phyloP scores from a whole-genome alignment of 2,113 vertebrate genomes.

The Mobula hypostoma region DNA sequence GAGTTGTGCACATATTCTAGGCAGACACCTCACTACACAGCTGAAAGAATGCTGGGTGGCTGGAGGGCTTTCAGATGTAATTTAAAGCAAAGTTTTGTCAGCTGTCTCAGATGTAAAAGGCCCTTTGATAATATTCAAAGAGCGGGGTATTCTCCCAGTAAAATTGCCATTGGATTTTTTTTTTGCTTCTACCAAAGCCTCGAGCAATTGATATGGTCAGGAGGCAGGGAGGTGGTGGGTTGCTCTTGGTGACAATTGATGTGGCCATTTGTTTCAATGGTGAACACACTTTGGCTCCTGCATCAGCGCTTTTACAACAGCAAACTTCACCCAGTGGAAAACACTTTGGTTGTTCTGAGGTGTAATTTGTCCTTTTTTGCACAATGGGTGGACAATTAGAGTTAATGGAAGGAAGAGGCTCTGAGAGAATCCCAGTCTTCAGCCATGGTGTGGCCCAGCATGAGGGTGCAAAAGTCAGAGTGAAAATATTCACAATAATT shows the following conservation, averaged over 20 bases:
- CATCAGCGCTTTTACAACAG: background rate
- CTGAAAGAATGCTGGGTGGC: background rate
- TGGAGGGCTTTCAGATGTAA: background rate
- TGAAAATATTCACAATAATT: too few relatives aligned
- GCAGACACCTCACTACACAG: background rate
- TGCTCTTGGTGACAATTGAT: too few relatives aligned
- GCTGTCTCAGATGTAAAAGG: background rate
- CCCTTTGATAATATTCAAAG: background rate
- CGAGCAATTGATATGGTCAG: background rate
- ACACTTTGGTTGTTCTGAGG: background rate
- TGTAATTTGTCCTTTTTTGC: background rate
- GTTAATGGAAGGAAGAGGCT: too few relatives aligned
- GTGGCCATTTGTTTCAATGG: background rate
- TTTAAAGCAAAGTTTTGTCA: background rate
- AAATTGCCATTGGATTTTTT: background rate
- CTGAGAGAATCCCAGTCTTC: too few relatives aligned
- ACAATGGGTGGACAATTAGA: too few relatives aligned
- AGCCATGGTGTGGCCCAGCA: too few relatives aligned
- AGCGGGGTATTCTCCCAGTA: background rate
- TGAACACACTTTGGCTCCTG: background rate
- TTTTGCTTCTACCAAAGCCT: background rate
- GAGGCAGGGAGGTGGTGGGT: too few relatives aligned
- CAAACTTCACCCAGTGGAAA: background rate
- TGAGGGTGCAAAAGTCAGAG: too few relatives aligned
- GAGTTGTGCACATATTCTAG: background rate